A percentile compares a stretch with the other conserved stretches of the same genome.
phyloP scores from a whole-genome alignment of 2,797 vertebrate species.

The Syngnathus acus region DNA sequence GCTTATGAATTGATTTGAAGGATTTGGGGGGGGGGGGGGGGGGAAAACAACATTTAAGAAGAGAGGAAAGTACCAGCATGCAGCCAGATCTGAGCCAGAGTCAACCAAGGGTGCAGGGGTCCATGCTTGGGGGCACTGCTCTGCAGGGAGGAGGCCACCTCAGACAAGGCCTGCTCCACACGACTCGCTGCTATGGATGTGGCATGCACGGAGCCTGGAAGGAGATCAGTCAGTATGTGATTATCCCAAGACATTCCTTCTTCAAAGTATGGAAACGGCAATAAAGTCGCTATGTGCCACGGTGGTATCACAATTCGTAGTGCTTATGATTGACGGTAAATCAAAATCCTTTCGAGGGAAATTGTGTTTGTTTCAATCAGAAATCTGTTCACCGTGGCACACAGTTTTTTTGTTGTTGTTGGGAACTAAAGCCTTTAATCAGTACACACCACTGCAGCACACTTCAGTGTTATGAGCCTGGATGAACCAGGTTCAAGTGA shows the following conservation, averaged over 20 bases:
- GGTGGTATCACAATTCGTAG: conserved; percentile 14
- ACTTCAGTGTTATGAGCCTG: conserved; percentile 27
- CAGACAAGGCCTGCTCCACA: conserved; percentile 94
- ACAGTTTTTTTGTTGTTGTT: conserved; percentile 9
- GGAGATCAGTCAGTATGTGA: not conserved
- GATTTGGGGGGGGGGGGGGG: no score
- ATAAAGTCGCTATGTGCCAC: conserved; percentile 26
- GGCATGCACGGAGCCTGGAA: conserved; percentile 88
- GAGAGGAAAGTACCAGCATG: conserved; percentile 79
- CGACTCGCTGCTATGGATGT: conserved; percentile 94
- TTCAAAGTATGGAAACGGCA: no score
- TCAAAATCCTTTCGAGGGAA: not conserved
- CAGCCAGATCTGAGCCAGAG: conserved; percentile 97
- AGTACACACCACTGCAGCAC: conserved; percentile 39
- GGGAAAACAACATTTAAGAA: not conserved
- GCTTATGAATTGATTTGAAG: no score
- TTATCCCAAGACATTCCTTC: not conserved
- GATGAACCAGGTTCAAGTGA: conserved; percentile 28
- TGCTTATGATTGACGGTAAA: conserved; percentile 13
- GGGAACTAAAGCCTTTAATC: conserved; percentile 24
- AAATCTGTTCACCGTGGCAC: conserved; percentile 28
- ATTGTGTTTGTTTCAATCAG: conserved; percentile 24
- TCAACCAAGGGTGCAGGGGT: conserved; percentile 97
- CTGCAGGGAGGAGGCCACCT: conserved; percentile 94
- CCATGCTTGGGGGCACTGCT: conserved; percentile 95